phyloP scores from a whole-genome alignment of 2,888 invertebrate genomes.

The Drosophila acutilabella region DNA sequence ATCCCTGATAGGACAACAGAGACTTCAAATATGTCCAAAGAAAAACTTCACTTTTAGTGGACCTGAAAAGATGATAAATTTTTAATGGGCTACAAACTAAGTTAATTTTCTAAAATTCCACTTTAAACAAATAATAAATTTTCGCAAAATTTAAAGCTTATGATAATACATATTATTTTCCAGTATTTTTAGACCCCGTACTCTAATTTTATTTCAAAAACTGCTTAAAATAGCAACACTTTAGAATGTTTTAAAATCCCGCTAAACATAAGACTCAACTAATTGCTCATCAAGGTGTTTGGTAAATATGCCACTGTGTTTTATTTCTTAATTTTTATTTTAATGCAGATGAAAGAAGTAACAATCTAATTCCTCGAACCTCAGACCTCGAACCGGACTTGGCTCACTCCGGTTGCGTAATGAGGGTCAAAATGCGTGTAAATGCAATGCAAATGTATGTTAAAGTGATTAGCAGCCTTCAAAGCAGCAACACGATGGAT shows the following conservation, averaged over 20 bases:
- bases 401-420: constrained; percentile 44
- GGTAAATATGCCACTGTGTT: constrained; percentile 49
- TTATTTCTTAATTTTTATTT: constrained; percentile 13
- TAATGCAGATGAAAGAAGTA: constrained; percentile 39
- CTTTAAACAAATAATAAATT: no score
- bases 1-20: no score
- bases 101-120: no score
- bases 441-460: constrained; percentile 83
- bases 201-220: no score
- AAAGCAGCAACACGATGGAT: constrained; percentile 58
- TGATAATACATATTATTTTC: no score
- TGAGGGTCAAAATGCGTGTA: constrained; percentile 81
- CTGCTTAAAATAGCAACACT: no score
- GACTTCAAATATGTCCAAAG: no score
- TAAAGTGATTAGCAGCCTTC: constrained; percentile 82
- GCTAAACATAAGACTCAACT: constrained; percentile 37
- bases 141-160: no score
- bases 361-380: constrained; percentile 59
- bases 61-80: no score
- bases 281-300: constrained; percentile 60
- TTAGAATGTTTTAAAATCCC: neutral
- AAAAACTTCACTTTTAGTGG: no score
- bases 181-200: no score
- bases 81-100: no score
- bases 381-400: constrained; percentile 9